phyloP scores from a whole-genome alignment of 2,797 vertebrate species.

The Epinephelus malabaricus region DNA sequence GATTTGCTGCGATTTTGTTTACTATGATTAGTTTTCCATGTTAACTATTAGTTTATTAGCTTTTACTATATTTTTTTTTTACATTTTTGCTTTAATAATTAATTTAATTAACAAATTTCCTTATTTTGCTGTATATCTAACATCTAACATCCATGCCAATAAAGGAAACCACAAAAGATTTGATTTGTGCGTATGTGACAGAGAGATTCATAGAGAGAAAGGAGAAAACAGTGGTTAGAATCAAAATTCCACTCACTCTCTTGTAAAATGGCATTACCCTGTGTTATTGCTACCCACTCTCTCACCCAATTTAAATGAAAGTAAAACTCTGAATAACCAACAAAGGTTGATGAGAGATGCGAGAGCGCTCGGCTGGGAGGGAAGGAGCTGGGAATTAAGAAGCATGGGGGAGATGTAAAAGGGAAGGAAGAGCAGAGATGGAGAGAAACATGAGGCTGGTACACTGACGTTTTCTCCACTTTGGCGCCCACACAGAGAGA shows the following conservation, averaged over 20 bases:
- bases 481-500: slow-evolving; percentile 7
- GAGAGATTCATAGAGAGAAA: background rate
- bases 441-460: slow-evolving; percentile 7
- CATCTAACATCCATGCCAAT: background rate
- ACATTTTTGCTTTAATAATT: background rate
- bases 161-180: slow-evolving; percentile 1
- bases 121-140: background rate
- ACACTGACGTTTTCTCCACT: slow-evolving; percentile 7
- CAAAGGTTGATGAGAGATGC: slow-evolving; percentile 22
- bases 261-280: slow-evolving; percentile 14
- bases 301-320: slow-evolving; percentile 31
- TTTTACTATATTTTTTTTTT: background rate
- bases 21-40: background rate
- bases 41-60: background rate
- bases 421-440: background rate
- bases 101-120: background rate
- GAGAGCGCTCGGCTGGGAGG: background rate
- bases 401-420: background rate
- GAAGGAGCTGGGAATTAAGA: slow-evolving; percentile 14
- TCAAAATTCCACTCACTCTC: slow-evolving; percentile 39
- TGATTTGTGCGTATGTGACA: background rate
- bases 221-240: background rate
- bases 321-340: slow-evolving; percentile 29
- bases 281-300: slow-evolving; percentile 20
- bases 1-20: background rate